Evolutionary conservation across 2,113 vertebrate species (phyloP).

Genomic region (Vulpes ferrilata): DNA sequence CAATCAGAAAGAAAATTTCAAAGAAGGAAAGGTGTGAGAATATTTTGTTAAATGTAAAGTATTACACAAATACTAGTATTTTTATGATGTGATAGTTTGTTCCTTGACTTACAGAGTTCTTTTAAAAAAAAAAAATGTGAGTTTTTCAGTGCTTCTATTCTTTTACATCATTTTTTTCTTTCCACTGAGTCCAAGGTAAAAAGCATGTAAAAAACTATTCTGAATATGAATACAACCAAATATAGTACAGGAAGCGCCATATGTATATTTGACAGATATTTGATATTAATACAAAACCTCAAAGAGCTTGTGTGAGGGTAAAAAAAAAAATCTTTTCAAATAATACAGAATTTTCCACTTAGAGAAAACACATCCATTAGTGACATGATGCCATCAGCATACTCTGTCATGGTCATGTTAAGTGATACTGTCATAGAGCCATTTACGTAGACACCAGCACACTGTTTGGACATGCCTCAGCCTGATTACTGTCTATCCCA

Average conservation of each 20-base stretch:
- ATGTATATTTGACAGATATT: background rate
- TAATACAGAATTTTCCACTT: slow-evolving; percentile 19
- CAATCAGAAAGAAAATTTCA: background rate
- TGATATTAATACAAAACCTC: slow-evolving; percentile 40
- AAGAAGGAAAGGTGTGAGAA: background rate
- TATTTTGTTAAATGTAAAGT: slow-evolving; percentile 7
- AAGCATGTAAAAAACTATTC: background rate
- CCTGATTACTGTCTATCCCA: background rate
- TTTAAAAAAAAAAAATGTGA: background rate
- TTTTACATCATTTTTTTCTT: slow-evolving; percentile 24
- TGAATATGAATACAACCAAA: slow-evolving; percentile 36
- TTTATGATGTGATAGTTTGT: background rate
- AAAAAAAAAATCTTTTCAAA: background rate
- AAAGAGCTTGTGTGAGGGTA: background rate
- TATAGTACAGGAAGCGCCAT: background rate
- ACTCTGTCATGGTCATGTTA: slow-evolving; percentile 1
- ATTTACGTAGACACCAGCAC: background rate
- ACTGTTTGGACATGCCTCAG: slow-evolving; percentile 31
- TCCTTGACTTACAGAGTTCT: background rate
- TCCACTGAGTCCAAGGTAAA: background rate
- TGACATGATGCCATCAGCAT: background rate
- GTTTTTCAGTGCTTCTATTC: background rate
- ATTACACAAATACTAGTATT: background rate
- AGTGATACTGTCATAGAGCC: background rate
- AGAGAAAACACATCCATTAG: background rate